phyloP scores from a whole-genome alignment of 2,888 invertebrate species.

The Dynastes maya region DNA sequence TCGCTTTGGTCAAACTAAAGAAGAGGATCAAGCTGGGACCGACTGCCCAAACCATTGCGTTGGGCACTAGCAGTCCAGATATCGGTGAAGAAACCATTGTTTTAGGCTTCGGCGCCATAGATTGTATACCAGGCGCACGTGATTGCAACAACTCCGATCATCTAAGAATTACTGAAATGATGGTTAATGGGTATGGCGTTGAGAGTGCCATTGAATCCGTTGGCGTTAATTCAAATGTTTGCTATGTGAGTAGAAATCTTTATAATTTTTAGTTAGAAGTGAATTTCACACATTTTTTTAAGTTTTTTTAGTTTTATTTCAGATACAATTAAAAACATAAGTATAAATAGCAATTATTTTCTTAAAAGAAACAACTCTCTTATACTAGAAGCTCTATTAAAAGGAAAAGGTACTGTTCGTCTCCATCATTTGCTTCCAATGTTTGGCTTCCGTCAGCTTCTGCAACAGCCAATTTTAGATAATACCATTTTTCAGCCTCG shows the following conservation, averaged over 20 bases:
- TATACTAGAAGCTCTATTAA: no score
- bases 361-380: no score
- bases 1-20: conserved; percentile 8
- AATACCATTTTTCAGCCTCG: no score
- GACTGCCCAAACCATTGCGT: not conserved
- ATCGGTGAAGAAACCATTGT: not conserved
- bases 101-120: conserved; percentile 8
- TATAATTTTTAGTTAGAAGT: no score
- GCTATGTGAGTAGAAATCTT: not conserved
- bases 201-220: not conserved
- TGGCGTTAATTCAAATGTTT: not conserved
- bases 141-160: not conserved
- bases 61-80: not conserved
- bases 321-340: no score
- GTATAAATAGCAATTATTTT: no score
- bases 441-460: no score
- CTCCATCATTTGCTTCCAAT: no score
- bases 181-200: not conserved
- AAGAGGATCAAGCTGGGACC: not conserved
- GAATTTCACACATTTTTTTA: no score
- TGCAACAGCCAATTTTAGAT: no score
- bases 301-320: no score
- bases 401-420: no score
- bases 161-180: not conserved
- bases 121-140: not conserved